phyloP scores from a whole-genome alignment of 2,888 invertebrate genomes.

The Ecliptopera silaceata region DNA sequence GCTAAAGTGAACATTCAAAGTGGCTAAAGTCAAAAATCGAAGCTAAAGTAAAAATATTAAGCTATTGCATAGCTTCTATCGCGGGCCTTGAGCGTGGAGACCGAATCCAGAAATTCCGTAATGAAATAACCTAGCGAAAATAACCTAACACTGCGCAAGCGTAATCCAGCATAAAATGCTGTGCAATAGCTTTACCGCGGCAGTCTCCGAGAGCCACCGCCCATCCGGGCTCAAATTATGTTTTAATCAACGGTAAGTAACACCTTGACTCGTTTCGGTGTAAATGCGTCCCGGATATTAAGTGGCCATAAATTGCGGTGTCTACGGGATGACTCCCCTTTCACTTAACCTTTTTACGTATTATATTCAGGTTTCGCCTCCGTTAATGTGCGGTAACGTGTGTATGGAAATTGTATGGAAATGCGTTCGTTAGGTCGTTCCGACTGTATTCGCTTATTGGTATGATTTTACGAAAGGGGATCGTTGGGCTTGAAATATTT shows the following conservation, averaged over 20 bases:
- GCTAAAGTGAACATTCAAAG: no score
- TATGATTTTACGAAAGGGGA: neutral
- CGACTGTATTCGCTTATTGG: constrained; percentile 15
- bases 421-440: constrained; percentile 17
- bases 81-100: no score
- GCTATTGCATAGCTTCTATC: no score
- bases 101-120: no score
- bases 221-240: no score
- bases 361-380: constrained; percentile 53
- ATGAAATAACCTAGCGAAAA: no score
- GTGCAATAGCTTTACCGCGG: no score
- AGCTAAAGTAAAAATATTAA: no score
- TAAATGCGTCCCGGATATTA: constrained; percentile 47
- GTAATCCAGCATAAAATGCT: no score
- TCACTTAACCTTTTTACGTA: constrained; percentile 55
- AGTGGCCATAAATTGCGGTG: constrained; percentile 59
- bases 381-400: constrained; percentile 29
- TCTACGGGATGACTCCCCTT: constrained; percentile 56
- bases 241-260: neutral
- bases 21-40: no score
- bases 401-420: constrained; percentile 30
- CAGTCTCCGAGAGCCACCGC: no score
- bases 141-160: no score
- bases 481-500: neutral
- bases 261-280: constrained; percentile 23